Percentiles rank a stretch among this genome's conserved stretches.
Conservation (phyloP, 1,140 invertebrate genomes). For the Atta texana region DNA sequence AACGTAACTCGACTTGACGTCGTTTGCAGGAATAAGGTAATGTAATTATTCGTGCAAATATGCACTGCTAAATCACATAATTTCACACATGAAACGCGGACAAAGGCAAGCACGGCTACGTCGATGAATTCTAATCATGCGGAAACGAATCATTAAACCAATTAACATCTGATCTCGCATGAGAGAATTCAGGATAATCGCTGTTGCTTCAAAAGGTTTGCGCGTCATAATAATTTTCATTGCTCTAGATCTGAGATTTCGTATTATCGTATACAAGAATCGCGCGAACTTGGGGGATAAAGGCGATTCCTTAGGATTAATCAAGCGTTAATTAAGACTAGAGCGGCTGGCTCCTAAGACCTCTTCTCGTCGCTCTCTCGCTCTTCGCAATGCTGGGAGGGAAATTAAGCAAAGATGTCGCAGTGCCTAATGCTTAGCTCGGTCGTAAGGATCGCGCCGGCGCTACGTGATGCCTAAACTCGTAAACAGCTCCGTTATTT, state of each 20-base stretch:
- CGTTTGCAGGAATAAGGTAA: background rate
- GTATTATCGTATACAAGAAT: slow-evolving; percentile 12
- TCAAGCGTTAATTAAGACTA: slow-evolving; percentile 78
- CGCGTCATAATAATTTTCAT: slow-evolving; percentile 44
- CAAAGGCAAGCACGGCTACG: slow-evolving; percentile 7
- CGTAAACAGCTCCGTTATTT: slow-evolving; percentile 79
- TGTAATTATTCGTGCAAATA: slow-evolving; percentile 50
- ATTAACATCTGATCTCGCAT: slow-evolving; percentile 53
- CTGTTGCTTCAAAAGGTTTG: background rate
- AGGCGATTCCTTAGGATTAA: slow-evolving; percentile 75
- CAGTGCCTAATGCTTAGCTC: slow-evolving; percentile 72
- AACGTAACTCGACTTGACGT: slow-evolving; percentile 1
- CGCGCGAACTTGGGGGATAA: slow-evolving; percentile 6
- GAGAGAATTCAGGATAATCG: slow-evolving; percentile 30
- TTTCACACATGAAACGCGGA: slow-evolving; percentile 44
- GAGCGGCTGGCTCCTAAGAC: slow-evolving; percentile 39
- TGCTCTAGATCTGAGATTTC: slow-evolving; percentile 20
- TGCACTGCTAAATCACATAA: slow-evolving; percentile 33
- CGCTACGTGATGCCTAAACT: slow-evolving; percentile 67
- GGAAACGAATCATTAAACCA: slow-evolving; percentile 54
- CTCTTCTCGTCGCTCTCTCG: slow-evolving; percentile 60
- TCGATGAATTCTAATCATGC: slow-evolving; percentile 46
- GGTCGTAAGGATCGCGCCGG: slow-evolving; percentile 63
- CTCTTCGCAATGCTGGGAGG: slow-evolving; percentile 71
- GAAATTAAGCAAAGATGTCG: slow-evolving; percentile 82